Base-by-base conservation (phyloP, 1,140 invertebrate species). In the Lepidurus couesii region DNA sequence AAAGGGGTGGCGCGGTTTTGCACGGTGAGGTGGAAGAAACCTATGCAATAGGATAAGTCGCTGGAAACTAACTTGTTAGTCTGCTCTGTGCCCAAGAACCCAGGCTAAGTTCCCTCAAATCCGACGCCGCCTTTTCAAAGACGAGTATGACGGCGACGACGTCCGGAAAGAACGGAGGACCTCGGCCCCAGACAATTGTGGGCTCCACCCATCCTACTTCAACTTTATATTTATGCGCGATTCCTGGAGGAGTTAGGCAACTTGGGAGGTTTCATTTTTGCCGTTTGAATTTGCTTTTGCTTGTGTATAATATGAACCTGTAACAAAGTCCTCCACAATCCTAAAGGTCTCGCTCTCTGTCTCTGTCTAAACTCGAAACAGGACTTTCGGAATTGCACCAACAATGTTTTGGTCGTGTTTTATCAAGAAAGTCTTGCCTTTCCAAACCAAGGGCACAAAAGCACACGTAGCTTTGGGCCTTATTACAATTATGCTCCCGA, bases 221-320 rank as follows among this genome's bases (percentile, higher is more conserved):
- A 65, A 65, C 53, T 65, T 65, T 65, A 65, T 65, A 65, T 65
- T 65, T 65, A 65, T 65, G 53, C 53, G 53, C 53, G 53, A 65
- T 65, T 65, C 53, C 53, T 65, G 53, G 53, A 65, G 53, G 53
- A 65, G 53, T 65, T 65, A 65, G 53, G n/a, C 53, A 65, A 65
- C 53, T 65, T 65, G 53, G 53, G 53, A 65, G 53, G 53, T 65
- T 65, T 65, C 53, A 21, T 65, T 65, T 65, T 65, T 65, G 53
- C 53, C 53, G 21, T 65, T 65, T 65, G 53, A 65, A 65, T 65
- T 34, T 34, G 34, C 34, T 34, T 65, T 65, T 65, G 53, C 16
- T 65, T 9, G 53, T 13, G 21, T 65, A 21, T 65, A 21, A n/a
- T 21, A 7, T 13, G 53, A 21, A 65, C 53, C 53, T 21, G 53